Conservation (phyloP, 2,113 vertebrate genomes). For the Eptesicus fuscus region DNA sequence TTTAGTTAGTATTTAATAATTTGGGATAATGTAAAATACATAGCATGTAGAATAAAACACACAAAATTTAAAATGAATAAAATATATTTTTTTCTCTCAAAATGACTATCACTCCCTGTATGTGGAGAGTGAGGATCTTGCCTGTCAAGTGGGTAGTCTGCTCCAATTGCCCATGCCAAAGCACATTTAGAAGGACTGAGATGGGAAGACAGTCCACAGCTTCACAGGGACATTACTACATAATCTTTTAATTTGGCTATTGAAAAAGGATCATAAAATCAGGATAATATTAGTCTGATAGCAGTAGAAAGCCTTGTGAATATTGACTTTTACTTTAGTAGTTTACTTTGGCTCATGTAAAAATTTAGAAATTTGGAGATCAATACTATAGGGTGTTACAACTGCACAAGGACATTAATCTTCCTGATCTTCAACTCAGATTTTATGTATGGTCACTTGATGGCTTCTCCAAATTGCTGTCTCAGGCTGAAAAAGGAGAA, state of each 20-base stretch:
- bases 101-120: neutral
- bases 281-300: neutral
- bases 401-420: neutral
- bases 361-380: neutral
- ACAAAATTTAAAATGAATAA: neutral
- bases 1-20: neutral
- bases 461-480: neutral
- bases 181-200: neutral
- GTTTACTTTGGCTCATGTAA: neutral
- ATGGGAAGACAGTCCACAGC: neutral
- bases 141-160: neutral
- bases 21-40: neutral
- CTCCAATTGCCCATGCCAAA: neutral
- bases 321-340: neutral
- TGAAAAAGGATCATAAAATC: neutral
- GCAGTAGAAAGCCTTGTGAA: neutral
- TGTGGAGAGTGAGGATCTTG: neutral
- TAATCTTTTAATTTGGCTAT: neutral
- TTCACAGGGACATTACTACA: neutral
- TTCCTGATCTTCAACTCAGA: neutral
- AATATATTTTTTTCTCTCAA: neutral
- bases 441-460: neutral
- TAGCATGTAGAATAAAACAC: neutral
- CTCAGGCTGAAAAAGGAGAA: neutral
- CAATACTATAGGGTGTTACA: neutral